Evolutionary conservation across 2,797 vertebrate genomes (phyloP), one percentile per base, ranked within the genome.

Genomic region (Galaxias olidus): DNA sequence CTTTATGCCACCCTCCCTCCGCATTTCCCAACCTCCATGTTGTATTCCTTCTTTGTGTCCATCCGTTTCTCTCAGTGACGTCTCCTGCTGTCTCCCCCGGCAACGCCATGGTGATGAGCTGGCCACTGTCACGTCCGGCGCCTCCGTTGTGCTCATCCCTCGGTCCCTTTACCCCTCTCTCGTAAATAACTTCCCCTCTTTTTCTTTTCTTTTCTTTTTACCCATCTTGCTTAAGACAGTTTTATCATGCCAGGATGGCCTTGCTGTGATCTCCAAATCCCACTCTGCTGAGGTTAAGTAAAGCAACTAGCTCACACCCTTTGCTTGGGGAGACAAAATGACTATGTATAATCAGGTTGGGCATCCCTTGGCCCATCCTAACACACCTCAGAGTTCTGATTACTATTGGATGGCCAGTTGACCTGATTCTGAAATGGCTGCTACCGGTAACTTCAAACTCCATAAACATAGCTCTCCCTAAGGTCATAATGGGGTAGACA

Each of bases 81-180:
- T 92, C 89, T 86, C 89, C 82, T 50, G 63, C 78, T 66, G 88
- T 91, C 89, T 90, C 90, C 89, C 90, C 82, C 88, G 77, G 90
- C 90, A 90, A 93, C 90, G 61, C 88, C 92, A 91, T 91, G 89
- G 89, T 82, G 87, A 91, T 84, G 85, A 80, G 82, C 82, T 79
- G 83, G 79, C 80, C 84, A 79, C 84, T 90, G 89, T 91, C 88
- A 89, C 75, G 84, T 91, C 88, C 87, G 88, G 90, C 83, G 88
- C 90, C 91, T 91, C 90, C 83, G 79, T 85, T 87, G 82, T 86
- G 86, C 85, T 88, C 75, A 81, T 89, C 87, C 69, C 72, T 75
- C 65, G 49, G 62, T 74, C 78, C 81, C 84, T 87, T 90, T 83
- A 85, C 82, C 84, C 82, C 76, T 72, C 70, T 79, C 86, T 90